A percentile compares a stretch with the other conserved stretches of the same genome.
These are phyloP conservation scores for Argyra leucocephala DNA, from an alignment of 2,888 invertebrate species.

Conservation along the genomic window DNA sequence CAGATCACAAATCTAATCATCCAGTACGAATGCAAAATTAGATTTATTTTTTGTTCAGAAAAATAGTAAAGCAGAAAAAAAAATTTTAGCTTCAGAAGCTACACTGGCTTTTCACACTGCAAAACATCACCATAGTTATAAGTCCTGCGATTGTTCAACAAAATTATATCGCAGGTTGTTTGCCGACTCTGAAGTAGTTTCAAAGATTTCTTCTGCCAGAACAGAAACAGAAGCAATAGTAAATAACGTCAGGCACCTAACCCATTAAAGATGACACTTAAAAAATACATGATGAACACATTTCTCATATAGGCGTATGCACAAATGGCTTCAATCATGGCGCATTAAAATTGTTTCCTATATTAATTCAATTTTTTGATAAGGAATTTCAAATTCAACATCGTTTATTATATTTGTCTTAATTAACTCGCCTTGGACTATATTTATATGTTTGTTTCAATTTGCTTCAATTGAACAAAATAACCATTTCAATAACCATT, in stretches of 20 bases:
- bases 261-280: slow-evolving; percentile 10
- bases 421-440: no score
- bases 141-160: not conserved
- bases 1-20: not conserved
- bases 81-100: slow-evolving; percentile 10
- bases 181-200: slow-evolving; percentile 3
- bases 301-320: not conserved
- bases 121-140: slow-evolving; percentile 9
- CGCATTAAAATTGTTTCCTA: not conserved
- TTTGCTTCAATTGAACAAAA: no score
- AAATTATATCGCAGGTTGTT: slow-evolving; percentile 7
- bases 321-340: not conserved
- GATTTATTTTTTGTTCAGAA: not conserved
- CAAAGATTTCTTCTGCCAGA: slow-evolving; percentile 14
- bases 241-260: slow-evolving; percentile 19
- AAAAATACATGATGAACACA: slow-evolving; percentile 1
- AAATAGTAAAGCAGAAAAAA: not conserved
- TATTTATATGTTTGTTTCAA: no score
- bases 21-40: not conserved
- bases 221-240: slow-evolving; percentile 20
- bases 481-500: no score
- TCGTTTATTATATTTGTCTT: no score
- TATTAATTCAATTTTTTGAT: not conserved
- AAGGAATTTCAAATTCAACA: not conserved
- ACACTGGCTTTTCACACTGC: slow-evolving; percentile 12